Evolutionary conservation across 2,888 invertebrate species (phyloP).

Genomic region (Chymomyza amoena): DNA sequence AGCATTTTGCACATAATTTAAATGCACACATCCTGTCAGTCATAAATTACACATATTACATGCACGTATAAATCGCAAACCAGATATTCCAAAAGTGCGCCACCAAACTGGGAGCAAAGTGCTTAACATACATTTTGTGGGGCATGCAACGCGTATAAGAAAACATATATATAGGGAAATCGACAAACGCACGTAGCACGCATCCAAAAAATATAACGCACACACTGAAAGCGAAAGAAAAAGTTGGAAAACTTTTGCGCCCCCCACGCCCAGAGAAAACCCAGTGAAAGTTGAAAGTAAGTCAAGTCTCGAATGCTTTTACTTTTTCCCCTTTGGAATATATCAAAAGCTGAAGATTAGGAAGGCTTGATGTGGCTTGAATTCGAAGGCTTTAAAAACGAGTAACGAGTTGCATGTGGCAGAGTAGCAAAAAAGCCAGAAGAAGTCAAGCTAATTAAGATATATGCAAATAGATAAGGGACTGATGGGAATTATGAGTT

Average conservation of each 20-base stretch:
- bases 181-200: slow-evolving; percentile 57
- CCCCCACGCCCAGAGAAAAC: neutral
- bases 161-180: slow-evolving; percentile 45
- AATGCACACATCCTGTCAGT: slow-evolving; percentile 65
- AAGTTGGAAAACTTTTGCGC: slow-evolving; percentile 53
- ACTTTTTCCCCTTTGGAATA: slow-evolving; percentile 33
- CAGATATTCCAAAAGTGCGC: slow-evolving; percentile 53
- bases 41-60: slow-evolving; percentile 72
- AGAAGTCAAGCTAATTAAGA: slow-evolving; percentile 5
- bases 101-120: slow-evolving; percentile 60
- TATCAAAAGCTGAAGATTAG: slow-evolving; percentile 40
- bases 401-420: neutral
- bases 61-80: slow-evolving; percentile 68
- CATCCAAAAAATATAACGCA: neutral
- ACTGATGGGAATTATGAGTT: neutral
- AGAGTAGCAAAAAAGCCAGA: neutral
- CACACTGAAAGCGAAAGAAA: slow-evolving; percentile 10
- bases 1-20: slow-evolving; percentile 68
- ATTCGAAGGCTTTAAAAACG: neutral
- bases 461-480: slow-evolving; percentile 7
- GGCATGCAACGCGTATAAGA: neutral
- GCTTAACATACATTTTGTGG: slow-evolving; percentile 67
- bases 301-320: slow-evolving; percentile 63
- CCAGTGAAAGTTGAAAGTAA: slow-evolving; percentile 62
- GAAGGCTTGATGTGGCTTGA: neutral